Evolutionary conservation across 2,888 invertebrate species (phyloP), one percentile per base, ranked within the genome.

Genomic region (Diplolepis rosae): DNA sequence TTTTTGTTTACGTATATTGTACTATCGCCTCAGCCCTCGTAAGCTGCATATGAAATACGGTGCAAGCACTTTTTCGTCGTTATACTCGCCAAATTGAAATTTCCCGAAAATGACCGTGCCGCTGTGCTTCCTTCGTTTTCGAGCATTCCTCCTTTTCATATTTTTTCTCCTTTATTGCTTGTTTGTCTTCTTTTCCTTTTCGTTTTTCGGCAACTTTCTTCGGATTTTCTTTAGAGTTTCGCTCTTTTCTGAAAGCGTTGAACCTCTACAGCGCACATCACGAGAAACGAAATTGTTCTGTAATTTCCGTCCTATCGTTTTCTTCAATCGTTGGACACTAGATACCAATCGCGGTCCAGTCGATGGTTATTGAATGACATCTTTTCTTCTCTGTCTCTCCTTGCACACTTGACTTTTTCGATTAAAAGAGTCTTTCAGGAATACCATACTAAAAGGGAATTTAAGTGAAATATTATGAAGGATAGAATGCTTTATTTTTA

Each of bases 291-390:
- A 61, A 61, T 61, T 61, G 35, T 24, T n/a, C 24, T 22, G 61
- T 39, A 61, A 61, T 61, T 61, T 61, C 61, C 61, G 39, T n/a
- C 61, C 39, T 61, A 61, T 61, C 61, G 61, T 39, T 61, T 61
- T 35, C 56, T 61, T 61, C 35, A 24, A 61, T 61, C 39, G 61
- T 61, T 39, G 61, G 35, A n/a, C n/a, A 3, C 61, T 61, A 35
- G 35, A n/a, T 7, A 3, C 61, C 39, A 61, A 24, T 5, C 24
- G 24, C 3, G 13, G 24, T 35, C 13, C 61, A 61, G 22, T 39
- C 35, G 24, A 61, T 61, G 24, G 27, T n/a, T 35, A 24, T 61
- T 35, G 6, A 56, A 35, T 56, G 6, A 24, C 7, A 61, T 61
- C 22, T 61, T 61, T n/a, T 28, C n/a, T n/a, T 35, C 35, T 18